These are phyloP conservation scores for Periophthalmus modestus DNA, from an alignment of 2,113 vertebrate genomes.

Conservation along the genomic window DNA sequence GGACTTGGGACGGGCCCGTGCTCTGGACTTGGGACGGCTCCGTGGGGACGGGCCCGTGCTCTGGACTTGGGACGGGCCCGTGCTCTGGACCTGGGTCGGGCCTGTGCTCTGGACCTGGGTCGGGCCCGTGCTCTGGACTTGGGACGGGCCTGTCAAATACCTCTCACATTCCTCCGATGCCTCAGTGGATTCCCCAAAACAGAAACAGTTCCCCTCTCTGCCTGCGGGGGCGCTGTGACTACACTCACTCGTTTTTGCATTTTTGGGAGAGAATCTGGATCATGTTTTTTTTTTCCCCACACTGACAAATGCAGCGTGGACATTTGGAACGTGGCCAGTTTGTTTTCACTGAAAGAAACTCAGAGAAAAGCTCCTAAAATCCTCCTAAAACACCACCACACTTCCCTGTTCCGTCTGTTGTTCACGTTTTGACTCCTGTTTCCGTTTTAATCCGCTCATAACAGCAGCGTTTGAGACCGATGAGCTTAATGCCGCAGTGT, in stretches of 20 bases:
- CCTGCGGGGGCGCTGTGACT: not conserved
- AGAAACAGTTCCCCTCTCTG: conserved; percentile 23
- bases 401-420: no score
- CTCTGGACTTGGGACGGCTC: no score
- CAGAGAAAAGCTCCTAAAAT: conserved; percentile 20
- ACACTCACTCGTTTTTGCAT: conserved; percentile 5
- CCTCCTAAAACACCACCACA: no score
- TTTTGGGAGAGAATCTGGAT: not conserved
- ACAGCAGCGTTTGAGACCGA: no score
- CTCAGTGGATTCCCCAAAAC: conserved; percentile 38
- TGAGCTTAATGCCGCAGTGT: no score
- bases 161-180: conserved; percentile 36
- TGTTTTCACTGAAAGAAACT: conserved; percentile 14
- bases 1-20: no score
- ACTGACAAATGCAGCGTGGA: conserved; percentile 30
- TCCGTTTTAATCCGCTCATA: no score
- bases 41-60: not conserved
- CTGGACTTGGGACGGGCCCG: no score
- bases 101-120: no score
- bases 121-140: conserved; percentile 26
- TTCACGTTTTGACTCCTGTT: no score
- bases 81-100: no score
- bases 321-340: conserved; percentile 29
- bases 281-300: conserved; percentile 25
- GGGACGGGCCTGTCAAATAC: conserved; percentile 44